Percentiles rank a stretch among this genome's conserved stretches.
Conservation (phyloP, 2,113 vertebrate species). For the Cavia aperea region DNA sequence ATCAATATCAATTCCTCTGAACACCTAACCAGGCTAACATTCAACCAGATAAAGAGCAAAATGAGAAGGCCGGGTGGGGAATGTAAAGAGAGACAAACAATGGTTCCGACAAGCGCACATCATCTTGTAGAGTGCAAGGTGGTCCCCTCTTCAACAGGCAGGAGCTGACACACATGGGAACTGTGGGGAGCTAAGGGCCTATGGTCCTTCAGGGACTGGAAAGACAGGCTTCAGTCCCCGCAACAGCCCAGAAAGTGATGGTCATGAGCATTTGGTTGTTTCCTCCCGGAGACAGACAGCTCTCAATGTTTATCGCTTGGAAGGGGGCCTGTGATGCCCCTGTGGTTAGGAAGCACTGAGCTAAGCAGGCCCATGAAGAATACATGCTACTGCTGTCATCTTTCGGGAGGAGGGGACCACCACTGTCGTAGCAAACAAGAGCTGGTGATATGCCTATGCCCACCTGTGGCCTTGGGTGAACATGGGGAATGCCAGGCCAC, state of each 20-base stretch:
- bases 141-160: background rate
- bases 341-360: background rate
- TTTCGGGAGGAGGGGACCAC: background rate
- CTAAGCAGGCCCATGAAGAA: background rate
- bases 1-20: background rate
- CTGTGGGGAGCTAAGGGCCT: background rate
- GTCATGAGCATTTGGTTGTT: background rate
- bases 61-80: background rate
- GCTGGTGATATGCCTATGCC: background rate
- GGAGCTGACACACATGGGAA: rapidly evolving
- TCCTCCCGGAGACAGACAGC: background rate
- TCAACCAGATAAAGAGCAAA: background rate
- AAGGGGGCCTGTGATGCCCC: background rate
- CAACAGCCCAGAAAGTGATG: background rate
- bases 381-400: too few species aligned
- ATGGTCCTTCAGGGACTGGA: background rate
- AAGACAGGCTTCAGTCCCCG: background rate
- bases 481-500: background rate
- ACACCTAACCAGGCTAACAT: background rate
- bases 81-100: background rate
- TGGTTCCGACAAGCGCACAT: background rate
- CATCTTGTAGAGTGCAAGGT: background rate
- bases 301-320: background rate
- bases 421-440: background rate
- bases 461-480: background rate